A percentile compares a stretch with the other conserved stretches of the same genome.
Conservation (phyloP, 2,113 vertebrate species). For the Toxotes jaculatrix region DNA sequence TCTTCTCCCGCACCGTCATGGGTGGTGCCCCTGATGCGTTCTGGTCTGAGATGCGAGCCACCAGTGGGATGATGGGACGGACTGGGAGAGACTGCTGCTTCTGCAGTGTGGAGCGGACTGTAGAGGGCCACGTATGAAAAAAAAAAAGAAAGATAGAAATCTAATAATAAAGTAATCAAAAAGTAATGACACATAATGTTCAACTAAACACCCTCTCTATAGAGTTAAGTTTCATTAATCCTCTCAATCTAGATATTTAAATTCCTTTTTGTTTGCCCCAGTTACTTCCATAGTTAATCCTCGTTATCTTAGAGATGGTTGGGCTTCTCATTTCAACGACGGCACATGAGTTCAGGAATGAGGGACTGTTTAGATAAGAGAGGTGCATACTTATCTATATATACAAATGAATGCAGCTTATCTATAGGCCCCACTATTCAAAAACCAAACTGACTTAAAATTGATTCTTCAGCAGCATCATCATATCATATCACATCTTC, state of each 20-base stretch:
- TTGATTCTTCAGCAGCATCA: too few species aligned
- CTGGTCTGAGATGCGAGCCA: conserved; percentile 98
- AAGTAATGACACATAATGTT: not conserved
- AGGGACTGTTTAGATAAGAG: too few species aligned
- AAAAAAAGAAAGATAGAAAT: not conserved
- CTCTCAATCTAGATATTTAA: too few species aligned
- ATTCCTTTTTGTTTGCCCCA: not conserved
- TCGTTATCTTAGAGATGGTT: too few species aligned
- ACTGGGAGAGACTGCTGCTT: conserved; percentile 95
- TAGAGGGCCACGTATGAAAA: conserved; percentile 24
- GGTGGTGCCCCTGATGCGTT: conserved; percentile 95
- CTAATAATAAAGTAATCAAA: not conserved
- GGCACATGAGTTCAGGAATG: too few species aligned
- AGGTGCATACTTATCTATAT: too few species aligned
- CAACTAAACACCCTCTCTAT: not conserved
- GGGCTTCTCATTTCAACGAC: too few species aligned
- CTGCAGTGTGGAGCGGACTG: conserved; percentile 87
- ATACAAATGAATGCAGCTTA: too few species aligned
- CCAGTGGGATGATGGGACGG: conserved; percentile 93
- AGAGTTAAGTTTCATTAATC: not conserved
- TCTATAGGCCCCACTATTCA: too few species aligned
- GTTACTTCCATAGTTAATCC: too few species aligned
- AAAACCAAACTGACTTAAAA: too few species aligned
- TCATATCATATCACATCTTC: too few species aligned
- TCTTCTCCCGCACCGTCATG: conserved; percentile 96